These are phyloP conservation scores for Eupithecia exiguata DNA, from an alignment of 2,888 invertebrate genomes.

Conservation along the genomic window DNA sequence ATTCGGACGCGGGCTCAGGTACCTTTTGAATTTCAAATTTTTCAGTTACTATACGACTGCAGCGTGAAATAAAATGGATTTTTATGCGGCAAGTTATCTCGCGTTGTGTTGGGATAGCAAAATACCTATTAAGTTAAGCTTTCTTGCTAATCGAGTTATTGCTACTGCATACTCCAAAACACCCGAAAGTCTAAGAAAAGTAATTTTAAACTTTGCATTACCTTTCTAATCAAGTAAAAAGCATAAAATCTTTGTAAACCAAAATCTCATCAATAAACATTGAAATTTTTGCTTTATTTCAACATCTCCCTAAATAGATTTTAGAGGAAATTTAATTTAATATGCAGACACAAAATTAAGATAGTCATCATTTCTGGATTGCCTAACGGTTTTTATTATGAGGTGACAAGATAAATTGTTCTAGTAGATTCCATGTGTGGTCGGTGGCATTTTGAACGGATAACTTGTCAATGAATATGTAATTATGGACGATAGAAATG, in stretches of 20 bases:
- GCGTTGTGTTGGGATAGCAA: constrained; percentile 6
- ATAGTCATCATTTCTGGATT: constrained; percentile 8
- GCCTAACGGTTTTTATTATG: constrained; percentile 9
- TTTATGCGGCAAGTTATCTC: constrained; percentile 34
- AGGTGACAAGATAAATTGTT: constrained; percentile 13
- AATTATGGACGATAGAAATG: not conserved
- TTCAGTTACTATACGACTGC: constrained; percentile 72
- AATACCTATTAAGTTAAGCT: not conserved
- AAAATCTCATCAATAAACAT: not conserved
- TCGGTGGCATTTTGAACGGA: constrained; percentile 10
- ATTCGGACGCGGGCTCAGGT: constrained; percentile 61
- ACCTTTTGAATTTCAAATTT: constrained; percentile 79
- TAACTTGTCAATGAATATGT: constrained; percentile 12
- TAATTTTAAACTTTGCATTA: not conserved
- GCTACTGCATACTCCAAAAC: not conserved
- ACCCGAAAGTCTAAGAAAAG: not conserved
- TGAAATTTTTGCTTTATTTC: not conserved
- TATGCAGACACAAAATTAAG: not conserved
- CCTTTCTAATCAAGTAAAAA: not conserved
- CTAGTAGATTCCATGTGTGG: constrained; percentile 7
- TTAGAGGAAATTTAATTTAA: not conserved
- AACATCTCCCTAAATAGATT: not conserved
- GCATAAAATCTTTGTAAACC: not conserved
- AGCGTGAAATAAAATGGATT: constrained; percentile 65
- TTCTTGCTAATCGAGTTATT: not conserved